Evolutionary conservation across 2,888 invertebrate genomes (phyloP), one percentile per base, ranked within the genome.

Genomic region (Tinea pellionella): DNA sequence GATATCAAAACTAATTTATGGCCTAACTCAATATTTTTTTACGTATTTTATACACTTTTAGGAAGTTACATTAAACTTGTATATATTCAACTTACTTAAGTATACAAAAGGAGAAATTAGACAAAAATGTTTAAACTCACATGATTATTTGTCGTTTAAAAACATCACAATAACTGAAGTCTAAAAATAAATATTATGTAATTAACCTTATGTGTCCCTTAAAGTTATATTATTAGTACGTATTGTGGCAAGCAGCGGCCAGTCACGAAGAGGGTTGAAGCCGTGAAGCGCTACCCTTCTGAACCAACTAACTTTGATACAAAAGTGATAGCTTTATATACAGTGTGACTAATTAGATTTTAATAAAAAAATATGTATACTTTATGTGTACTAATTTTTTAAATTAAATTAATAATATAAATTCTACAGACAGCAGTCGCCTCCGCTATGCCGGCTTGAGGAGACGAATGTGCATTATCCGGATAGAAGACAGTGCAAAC

Each of bases 281-380:
- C 47, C 24, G 53, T n/a, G 24, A 53, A 51, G 51, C 51, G 13
- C 15, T 51, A 53, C 53, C 24, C 53, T 24, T 24, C 12, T 24
- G n/a, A 18, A 24, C 24, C 53, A 19, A 53, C 24, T 53, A 53
- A 24, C 53, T 53, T 12, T 18, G 24, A 19, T 53, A 8, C 24
- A 19, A 53, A 53, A 24, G 24, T 53, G 53, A 24, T 24, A 24
- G 19, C 53, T 53, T 53, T 24, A 24, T 53, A 53, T 53, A 53
- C 53, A 53, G 53, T 8, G 11, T 24, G 53, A 53, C 24, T 8
- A 8, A 47, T 47, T 16, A 16, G 41, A 3, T 24, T 24, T 41
- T n/a, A n/a, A n/a, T n/a, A n/a, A n/a, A n/a, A n/a, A n/a, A n/a
- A n/a, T n/a, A n/a, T n/a, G n/a, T n/a, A n/a, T n/a, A n/a, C n/a